A percentile compares a stretch with the other conserved stretches of the same genome.
These are phyloP conservation scores for Melanocharis versteri DNA, from an alignment of 2,113 vertebrate species.

Conservation along the genomic window DNA sequence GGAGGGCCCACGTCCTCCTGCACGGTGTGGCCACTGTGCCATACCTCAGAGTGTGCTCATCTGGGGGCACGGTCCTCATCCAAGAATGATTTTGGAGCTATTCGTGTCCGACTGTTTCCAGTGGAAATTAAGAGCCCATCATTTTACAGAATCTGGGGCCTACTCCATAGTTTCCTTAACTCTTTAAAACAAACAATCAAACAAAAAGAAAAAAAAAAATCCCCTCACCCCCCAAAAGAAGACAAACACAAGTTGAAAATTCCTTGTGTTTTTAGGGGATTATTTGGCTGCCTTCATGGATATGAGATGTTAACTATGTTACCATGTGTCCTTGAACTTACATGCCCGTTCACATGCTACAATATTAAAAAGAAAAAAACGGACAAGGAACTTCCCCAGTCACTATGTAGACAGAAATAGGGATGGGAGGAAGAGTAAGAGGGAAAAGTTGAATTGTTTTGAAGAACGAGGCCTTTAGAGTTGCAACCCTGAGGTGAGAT, in stretches of 20 bases:
- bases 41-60: neutral
- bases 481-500: neutral
- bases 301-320: neutral
- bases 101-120: neutral
- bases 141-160: neutral
- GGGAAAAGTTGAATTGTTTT: neutral
- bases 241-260: neutral
- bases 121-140: neutral
- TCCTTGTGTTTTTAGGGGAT: neutral
- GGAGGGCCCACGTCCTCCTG: neutral
- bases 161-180: neutral
- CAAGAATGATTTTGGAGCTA: neutral
- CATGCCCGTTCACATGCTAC: neutral
- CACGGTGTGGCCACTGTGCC: rapidly evolving
- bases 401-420: neutral
- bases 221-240: neutral
- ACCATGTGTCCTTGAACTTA: neutral
- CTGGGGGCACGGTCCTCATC: neutral
- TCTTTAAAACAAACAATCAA: neutral
- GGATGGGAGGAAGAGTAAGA: neutral
- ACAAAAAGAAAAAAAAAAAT: neutral
- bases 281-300: neutral
- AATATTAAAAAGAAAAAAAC: neutral
- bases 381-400: neutral
- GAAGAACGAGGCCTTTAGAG: neutral